phyloP scores from a whole-genome alignment of 2,888 invertebrate genomes.

The Ochlodes sylvanus region DNA sequence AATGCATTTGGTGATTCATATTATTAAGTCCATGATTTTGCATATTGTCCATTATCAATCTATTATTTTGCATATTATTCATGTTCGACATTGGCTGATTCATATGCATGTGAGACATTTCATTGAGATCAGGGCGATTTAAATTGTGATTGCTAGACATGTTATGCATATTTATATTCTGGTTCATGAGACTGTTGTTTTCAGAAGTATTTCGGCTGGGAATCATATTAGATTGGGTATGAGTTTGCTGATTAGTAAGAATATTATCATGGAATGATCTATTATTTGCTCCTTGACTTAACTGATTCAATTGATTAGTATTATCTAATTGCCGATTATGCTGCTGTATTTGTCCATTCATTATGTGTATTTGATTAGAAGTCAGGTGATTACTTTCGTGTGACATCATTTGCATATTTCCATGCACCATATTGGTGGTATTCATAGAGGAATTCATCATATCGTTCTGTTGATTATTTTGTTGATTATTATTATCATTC shows the following conservation, averaged over 20 bases:
- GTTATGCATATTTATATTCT: conserved; percentile 74
- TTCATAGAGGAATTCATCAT: conserved; percentile 61
- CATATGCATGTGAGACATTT: conserved; percentile 78
- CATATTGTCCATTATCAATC: conserved; percentile 78
- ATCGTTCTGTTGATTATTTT: conserved; percentile 68
- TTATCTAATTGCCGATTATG: conserved; percentile 69
- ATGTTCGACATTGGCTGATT: conserved; percentile 70
- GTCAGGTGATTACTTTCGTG: conserved; percentile 68
- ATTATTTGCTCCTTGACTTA: conserved; percentile 62
- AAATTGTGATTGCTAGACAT: conserved; percentile 66
- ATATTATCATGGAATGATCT: conserved; percentile 75
- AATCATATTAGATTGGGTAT: conserved; percentile 66
- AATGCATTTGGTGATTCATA: conserved; percentile 72
- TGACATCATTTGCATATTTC: conserved; percentile 73
- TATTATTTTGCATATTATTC: conserved; percentile 74
- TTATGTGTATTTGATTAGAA: conserved; percentile 78
- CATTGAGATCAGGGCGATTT: conserved; percentile 68
- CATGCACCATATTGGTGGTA: conserved; percentile 67
- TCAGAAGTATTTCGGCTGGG: conserved; percentile 72
- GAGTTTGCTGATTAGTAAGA: conserved; percentile 63
- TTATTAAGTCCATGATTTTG: conserved; percentile 72
- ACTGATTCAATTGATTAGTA: conserved; percentile 68
- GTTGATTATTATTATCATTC: conserved; percentile 65
- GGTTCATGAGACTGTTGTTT: conserved; percentile 68
- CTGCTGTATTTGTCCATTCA: conserved; percentile 79